Conservation (phyloP, 53 echinoderm and acorn worm species). For the Paracentrotus lividus region DNA sequence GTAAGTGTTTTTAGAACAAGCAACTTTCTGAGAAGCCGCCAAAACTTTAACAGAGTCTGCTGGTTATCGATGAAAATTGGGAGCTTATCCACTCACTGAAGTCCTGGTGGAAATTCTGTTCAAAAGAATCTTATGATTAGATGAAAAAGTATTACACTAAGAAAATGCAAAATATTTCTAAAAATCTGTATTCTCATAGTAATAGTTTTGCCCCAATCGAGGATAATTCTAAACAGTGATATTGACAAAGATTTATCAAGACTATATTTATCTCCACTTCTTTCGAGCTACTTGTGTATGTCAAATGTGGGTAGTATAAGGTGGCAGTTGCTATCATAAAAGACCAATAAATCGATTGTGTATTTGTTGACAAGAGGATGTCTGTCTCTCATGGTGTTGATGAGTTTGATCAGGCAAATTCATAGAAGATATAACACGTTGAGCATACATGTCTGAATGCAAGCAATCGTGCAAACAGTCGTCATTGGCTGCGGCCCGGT, state of each 20-base stretch:
- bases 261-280: too few species aligned
- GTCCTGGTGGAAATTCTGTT: too few species aligned
- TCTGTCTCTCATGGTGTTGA: neutral
- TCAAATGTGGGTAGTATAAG: neutral
- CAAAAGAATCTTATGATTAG: too few species aligned
- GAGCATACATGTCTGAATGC: neutral
- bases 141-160: too few species aligned
- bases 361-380: neutral
- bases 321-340: neutral
- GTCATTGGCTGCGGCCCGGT: neutral
- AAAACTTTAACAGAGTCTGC: neutral
- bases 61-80: neutral
- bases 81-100: neutral
- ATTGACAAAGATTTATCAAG: too few species aligned
- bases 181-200: too few species aligned
- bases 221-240: too few species aligned
- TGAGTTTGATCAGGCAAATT: neutral
- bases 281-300: too few species aligned
- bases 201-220: too few species aligned
- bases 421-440: neutral
- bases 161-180: too few species aligned
- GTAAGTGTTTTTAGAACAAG: neutral
- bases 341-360: neutral
- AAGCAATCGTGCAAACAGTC: neutral
- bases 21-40: neutral